Base-by-base conservation (phyloP, 2,113 vertebrate genomes). In the Columba livia region DNA sequence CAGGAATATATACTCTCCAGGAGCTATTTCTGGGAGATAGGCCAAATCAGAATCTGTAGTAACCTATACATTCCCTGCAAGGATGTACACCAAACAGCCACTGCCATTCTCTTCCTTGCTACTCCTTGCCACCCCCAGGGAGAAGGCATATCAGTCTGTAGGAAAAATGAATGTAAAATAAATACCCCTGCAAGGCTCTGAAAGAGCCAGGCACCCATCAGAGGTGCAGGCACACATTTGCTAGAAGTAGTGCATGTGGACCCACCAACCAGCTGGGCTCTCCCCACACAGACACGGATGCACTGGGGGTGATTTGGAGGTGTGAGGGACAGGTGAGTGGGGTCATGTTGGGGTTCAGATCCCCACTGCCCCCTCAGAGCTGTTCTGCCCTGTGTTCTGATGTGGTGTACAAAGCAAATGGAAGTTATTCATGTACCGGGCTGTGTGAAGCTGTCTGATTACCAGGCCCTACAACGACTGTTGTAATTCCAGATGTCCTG, bases 271-370 rank as follows among this genome's bases (percentile, higher is more conserved):
- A n/a, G 44, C 14, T 8, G 4, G 38, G 51, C 2, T 57, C 10
- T 32, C 36, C 50, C 40, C 0, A 0, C 0, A 0, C 4, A 3
- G 40, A 42, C 3, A 1, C 6, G 1, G 8, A 11, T 15, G 42
- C 25, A 47, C 12, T 1, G 0, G 16, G 21, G 65, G 10, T 16
- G 31, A 5, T 85, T 60, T 29, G 34, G 51, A 72, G 29, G 7
- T 50, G 40, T 42, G 17, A 71, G 10, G 64, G 36, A 71, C 75
- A 4, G 26, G 12, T 1, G 1, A 40, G 11, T 10, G 16, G 10
- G 29, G 7, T n/a, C 24, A 18, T 19, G 36, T 14, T 64, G 25
- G 29, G 34, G 8, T 14, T 32, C 2, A 3, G 26, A 9, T 44
- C 15, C 32, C 34, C 1, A 0, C 12, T 58, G 38, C 5, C 21